Base-by-base conservation (phyloP, 2,888 invertebrate species). In the Tiliacea aurago region DNA sequence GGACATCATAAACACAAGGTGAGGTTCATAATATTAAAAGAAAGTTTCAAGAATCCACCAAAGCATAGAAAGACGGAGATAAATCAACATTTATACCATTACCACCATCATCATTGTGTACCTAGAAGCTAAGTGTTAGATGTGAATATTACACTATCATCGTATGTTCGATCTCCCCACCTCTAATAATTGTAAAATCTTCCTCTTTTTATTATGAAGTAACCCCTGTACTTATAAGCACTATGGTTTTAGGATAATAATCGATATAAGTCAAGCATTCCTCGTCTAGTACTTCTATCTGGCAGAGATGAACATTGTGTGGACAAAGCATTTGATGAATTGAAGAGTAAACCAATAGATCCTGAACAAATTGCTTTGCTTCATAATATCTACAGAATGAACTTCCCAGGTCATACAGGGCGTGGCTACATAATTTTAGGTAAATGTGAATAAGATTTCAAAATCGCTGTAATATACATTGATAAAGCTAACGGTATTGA, bases 341-440 rank as follows among this genome's bases (percentile, higher is more conserved):
- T 72, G 59, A 53, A 37, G 13, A 49, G 56, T 23, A 33, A 72
- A 20, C 59, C 59, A n/a, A 43, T 65, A n/a, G 71, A 71, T 33
- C 59, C 59, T 23, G 72, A 72, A 20, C 72, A 67, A 45, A 68
- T 72, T 45, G 59, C 51, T 45, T 45, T 72, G 33, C 45, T 72
- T 33, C 68, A 72, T 23, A 68, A 72, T 45, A 59, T 73, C 15
- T 41, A 73, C 28, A 63, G 56, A 41, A 28, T 2, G 9, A 20
- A 73, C 15, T 43, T 63, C 28, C 41, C 56, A 11, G 49, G 73
- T n/a, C 70, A 73, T 0, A 73, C 62, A 11, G 49, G 73, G 20
- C 62, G 49, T 28, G 55, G 71, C 23, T 70, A 70, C 13, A 28
- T 23, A 3, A 18, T 71, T 33, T 18, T 63, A 43, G 63, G 55